Percentiles rank a stretch among this genome's conserved stretches.
Conservation (phyloP, 2,797 vertebrate genomes). For the Amblyopsis hoosieri region DNA sequence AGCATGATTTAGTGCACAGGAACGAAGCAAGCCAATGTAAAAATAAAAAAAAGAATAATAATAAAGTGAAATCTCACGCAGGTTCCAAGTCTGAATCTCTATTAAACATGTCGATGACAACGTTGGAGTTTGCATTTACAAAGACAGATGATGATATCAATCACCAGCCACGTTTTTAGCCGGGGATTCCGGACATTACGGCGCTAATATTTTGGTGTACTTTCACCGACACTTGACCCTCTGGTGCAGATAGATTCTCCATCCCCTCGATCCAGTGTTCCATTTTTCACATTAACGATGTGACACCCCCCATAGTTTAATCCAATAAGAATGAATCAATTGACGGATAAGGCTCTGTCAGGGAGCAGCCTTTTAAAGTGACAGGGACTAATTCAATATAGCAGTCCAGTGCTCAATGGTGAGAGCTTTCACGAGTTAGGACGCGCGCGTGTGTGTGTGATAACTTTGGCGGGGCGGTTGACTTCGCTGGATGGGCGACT, state of each 20-base stretch:
- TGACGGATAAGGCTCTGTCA: conserved; percentile 70
- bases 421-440: conserved; percentile 20
- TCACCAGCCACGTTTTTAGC: conserved; percentile 54
- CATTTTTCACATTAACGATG: conserved; percentile 72
- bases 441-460: conserved; percentile 7
- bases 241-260: conserved; percentile 63
- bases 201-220: conserved; percentile 50
- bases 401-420: conserved; percentile 39
- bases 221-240: conserved; percentile 58
- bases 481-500: conserved; percentile 43
- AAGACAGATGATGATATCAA: conserved; percentile 42
- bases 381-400: conserved; percentile 66
- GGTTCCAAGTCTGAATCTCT: conserved; percentile 12
- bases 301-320: conserved; percentile 64
- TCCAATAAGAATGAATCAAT: conserved; percentile 70
- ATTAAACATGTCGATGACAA: conserved; percentile 5
- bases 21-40: background rate
- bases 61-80: background rate
- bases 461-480: background rate
- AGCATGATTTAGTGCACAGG: too few species aligned
- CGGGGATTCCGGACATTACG: conserved; percentile 54
- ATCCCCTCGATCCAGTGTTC: conserved; percentile 39
- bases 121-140: conserved; percentile 22
- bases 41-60: too few species aligned
- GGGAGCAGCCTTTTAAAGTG: conserved; percentile 52